phyloP scores from a whole-genome alignment of 1,140 invertebrate genomes.

The Lasioglossum albipes region DNA sequence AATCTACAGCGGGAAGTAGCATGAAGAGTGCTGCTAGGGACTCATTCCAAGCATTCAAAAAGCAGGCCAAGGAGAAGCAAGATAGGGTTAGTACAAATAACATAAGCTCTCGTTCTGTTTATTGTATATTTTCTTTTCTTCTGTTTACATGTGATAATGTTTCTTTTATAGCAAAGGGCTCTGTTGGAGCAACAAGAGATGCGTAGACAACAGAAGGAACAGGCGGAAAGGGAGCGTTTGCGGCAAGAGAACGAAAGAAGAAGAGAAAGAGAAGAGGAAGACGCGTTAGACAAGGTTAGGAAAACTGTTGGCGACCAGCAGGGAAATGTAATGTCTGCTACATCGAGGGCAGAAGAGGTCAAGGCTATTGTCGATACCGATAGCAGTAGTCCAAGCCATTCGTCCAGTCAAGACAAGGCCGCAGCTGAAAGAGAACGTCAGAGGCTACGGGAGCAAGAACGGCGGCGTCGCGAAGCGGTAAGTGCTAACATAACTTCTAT shows the following conservation, averaged over 20 bases:
- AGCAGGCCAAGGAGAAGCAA: slow-evolving; percentile 96
- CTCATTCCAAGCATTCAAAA: slow-evolving; percentile 92
- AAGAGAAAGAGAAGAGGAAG: slow-evolving; percentile 89
- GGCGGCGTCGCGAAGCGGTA: slow-evolving; percentile 94
- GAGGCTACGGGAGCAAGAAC: slow-evolving; percentile 91
- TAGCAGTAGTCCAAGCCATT: slow-evolving; percentile 81
- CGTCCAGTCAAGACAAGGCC: slow-evolving; percentile 83
- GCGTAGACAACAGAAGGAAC: slow-evolving; percentile 88
- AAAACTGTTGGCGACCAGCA: slow-evolving; percentile 81
- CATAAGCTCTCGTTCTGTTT: too few species aligned
- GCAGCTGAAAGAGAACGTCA: slow-evolving; percentile 89
- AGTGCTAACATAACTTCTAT: slow-evolving; percentile 75
- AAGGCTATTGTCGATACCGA: slow-evolving; percentile 81
- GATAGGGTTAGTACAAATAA: slow-evolving; percentile 84
- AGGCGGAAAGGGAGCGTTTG: slow-evolving; percentile 89
- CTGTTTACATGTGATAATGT: neutral
- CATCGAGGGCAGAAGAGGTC: slow-evolving; percentile 80
- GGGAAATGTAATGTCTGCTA: slow-evolving; percentile 61
- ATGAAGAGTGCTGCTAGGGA: slow-evolving; percentile 84
- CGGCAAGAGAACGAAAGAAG: slow-evolving; percentile 89
- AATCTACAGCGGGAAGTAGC: slow-evolving; percentile 81
- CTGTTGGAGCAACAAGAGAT: slow-evolving; percentile 91
- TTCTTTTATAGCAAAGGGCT: slow-evolving; percentile 84
- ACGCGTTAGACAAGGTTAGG: slow-evolving; percentile 86
- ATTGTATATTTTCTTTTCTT: neutral